These are phyloP conservation scores for Thera obeliscata DNA, from an alignment of 2,888 invertebrate species.

Conservation along the genomic window DNA sequence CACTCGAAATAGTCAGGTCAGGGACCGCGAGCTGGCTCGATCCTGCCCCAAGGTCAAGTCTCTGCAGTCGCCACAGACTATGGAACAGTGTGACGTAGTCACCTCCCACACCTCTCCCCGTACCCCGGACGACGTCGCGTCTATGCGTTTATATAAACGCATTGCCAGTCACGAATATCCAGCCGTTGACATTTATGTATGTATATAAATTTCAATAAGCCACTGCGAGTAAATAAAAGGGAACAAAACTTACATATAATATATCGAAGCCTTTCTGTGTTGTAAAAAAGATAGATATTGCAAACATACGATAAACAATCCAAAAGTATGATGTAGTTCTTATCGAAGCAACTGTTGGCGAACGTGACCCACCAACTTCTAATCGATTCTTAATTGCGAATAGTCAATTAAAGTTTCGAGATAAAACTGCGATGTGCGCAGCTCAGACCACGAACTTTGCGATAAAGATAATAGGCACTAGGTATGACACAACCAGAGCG, in stretches of 20 bases:
- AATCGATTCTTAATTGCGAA: slow-evolving; percentile 83
- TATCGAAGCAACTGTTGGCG: slow-evolving; percentile 68
- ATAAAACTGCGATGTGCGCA: slow-evolving; percentile 71
- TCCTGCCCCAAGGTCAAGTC: slow-evolving; percentile 84
- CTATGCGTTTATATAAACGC: slow-evolving; percentile 59
- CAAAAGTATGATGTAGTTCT: slow-evolving; percentile 42
- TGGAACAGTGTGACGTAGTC: slow-evolving; percentile 43
- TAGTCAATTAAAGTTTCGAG: slow-evolving; percentile 70
- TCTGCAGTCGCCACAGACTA: slow-evolving; percentile 58
- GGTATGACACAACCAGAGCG: slow-evolving; percentile 24
- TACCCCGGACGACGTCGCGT: slow-evolving; percentile 38
- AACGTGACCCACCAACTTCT: slow-evolving; percentile 73
- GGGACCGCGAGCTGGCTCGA: slow-evolving; percentile 81
- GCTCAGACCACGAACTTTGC: slow-evolving; percentile 60
- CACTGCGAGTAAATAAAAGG: background rate
- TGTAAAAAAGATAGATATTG: slow-evolving; percentile 45
- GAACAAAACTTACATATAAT: slow-evolving; percentile 18
- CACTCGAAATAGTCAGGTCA: slow-evolving; percentile 84
- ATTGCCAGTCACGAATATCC: slow-evolving; percentile 60
- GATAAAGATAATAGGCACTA: slow-evolving; percentile 48
- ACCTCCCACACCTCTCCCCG: slow-evolving; percentile 44
- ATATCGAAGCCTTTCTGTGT: slow-evolving; percentile 31
- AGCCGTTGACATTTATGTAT: slow-evolving; percentile 32
- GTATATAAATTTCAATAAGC: slow-evolving; percentile 25
- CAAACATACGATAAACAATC: slow-evolving; percentile 44